A percentile compares a stretch with the other conserved stretches of the same genome.
These are phyloP conservation scores for Vidua chalybeata DNA, from an alignment of 2,113 vertebrate species.

Conservation along the genomic window DNA sequence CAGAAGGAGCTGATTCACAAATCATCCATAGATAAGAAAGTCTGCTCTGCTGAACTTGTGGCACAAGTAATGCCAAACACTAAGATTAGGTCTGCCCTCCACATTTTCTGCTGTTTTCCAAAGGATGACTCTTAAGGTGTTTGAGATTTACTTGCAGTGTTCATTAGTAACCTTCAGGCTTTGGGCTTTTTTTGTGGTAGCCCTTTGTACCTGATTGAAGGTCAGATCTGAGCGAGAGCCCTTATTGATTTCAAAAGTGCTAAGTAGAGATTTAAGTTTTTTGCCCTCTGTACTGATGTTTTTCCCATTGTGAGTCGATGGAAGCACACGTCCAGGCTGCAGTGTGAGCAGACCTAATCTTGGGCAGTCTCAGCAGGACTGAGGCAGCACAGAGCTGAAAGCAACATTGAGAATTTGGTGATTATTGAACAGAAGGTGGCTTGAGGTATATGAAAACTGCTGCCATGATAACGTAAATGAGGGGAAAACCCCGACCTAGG, in stretches of 20 bases:
- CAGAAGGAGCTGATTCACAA: not conserved
- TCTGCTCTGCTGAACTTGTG: not conserved
- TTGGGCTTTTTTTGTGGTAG: not conserved
- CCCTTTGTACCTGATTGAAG: not conserved
- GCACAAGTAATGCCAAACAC: not conserved
- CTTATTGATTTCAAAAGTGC: not conserved
- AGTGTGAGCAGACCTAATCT: not conserved
- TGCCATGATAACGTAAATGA: not conserved
- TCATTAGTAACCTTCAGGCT: not conserved
- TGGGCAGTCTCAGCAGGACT: not conserved
- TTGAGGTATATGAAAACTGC: not conserved
- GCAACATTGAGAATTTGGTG: not conserved
- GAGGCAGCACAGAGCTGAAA: not conserved
- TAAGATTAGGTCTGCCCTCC: not conserved
- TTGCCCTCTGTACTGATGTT: not conserved
- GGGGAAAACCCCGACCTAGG: not conserved
- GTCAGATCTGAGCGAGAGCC: not conserved
- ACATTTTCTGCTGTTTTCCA: not conserved
- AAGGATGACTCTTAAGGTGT: not conserved
- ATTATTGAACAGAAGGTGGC: not conserved
- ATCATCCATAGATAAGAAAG: not conserved
- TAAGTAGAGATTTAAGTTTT: not conserved
- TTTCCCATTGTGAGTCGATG: not conserved
- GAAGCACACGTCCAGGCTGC: not conserved
- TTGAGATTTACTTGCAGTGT: not conserved